A percentile compares a stretch with the other conserved stretches of the same genome.
Evolutionary conservation across 2,797 vertebrate species (phyloP).

Genomic region (Argentina silus): DNA sequence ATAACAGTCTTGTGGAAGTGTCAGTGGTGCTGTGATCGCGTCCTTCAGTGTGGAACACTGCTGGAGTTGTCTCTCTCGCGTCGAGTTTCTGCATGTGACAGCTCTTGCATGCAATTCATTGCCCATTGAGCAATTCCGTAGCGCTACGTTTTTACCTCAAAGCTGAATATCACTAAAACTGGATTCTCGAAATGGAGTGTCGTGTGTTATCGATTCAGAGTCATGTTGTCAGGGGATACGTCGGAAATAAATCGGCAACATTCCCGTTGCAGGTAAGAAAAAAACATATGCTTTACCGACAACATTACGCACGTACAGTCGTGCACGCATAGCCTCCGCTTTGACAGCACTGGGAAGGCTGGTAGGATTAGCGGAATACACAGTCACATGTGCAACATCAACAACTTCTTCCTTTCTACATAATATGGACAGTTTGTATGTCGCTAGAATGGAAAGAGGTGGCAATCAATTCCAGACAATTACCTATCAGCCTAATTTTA

Average conservation of each 20-base stretch:
- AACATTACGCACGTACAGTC: background rate
- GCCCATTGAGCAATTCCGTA: background rate
- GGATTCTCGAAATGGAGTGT: slow-evolving; percentile 76
- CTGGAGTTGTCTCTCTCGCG: background rate
- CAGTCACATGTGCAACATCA: too few species aligned
- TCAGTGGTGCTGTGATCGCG: background rate
- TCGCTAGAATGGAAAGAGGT: too few species aligned
- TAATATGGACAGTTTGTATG: too few species aligned
- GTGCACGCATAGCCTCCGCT: background rate
- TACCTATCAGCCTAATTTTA: too few species aligned
- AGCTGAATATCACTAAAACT: background rate
- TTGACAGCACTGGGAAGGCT: background rate
- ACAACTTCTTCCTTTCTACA: too few species aligned
- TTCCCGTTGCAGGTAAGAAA: slow-evolving; percentile 91
- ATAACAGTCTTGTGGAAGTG: background rate
- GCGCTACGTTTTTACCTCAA: background rate
- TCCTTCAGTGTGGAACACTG: background rate
- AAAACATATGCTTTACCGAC: background rate
- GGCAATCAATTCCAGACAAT: too few species aligned
- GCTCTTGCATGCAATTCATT: background rate
- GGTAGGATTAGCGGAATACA: too few species aligned
- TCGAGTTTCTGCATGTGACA: slow-evolving; percentile 5
- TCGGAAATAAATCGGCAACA: slow-evolving; percentile 92
- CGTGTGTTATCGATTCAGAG: slow-evolving; percentile 94
- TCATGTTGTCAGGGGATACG: slow-evolving; percentile 95